These are phyloP conservation scores for Drosophila insularis DNA, from an alignment of 1,140 invertebrate genomes.

Conservation along the genomic window DNA sequence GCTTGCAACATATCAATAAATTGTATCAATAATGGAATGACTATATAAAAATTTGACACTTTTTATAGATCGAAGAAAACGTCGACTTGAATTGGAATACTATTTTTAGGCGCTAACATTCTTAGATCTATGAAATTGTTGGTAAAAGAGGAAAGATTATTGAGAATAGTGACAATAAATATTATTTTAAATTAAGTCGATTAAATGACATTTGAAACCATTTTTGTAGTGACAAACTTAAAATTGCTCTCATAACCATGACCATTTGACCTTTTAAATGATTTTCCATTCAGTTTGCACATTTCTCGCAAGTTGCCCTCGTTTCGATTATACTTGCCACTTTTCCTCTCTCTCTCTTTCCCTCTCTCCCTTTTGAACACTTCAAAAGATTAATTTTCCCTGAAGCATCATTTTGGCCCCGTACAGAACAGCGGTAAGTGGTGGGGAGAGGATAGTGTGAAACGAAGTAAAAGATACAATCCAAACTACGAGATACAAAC, in stretches of 20 bases:
- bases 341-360: background rate
- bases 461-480: slow-evolving; percentile 18
- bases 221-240: background rate
- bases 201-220: too few relatives aligned
- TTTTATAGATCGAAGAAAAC: background rate
- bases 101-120: too few relatives aligned
- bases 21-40: too few relatives aligned
- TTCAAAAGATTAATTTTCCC: slow-evolving; percentile 66
- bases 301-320: background rate
- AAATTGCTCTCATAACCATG: background rate
- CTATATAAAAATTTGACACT: background rate
- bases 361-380: slow-evolving; percentile 34
- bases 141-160: too few relatives aligned
- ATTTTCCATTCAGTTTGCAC: background rate
- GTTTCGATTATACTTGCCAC: background rate
- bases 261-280: slow-evolving; percentile 41
- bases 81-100: background rate
- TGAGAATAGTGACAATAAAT: too few relatives aligned
- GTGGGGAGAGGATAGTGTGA: background rate
- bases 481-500: slow-evolving; percentile 6
- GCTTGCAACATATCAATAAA: too few relatives aligned
- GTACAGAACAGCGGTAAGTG: background rate
- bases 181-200: too few relatives aligned
- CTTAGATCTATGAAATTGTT: too few relatives aligned
- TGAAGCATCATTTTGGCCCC: slow-evolving; percentile 27